These are phyloP conservation scores for Macrobrachium rosenbergii DNA, from an alignment of 1,140 invertebrate species.

Conservation along the genomic window DNA sequence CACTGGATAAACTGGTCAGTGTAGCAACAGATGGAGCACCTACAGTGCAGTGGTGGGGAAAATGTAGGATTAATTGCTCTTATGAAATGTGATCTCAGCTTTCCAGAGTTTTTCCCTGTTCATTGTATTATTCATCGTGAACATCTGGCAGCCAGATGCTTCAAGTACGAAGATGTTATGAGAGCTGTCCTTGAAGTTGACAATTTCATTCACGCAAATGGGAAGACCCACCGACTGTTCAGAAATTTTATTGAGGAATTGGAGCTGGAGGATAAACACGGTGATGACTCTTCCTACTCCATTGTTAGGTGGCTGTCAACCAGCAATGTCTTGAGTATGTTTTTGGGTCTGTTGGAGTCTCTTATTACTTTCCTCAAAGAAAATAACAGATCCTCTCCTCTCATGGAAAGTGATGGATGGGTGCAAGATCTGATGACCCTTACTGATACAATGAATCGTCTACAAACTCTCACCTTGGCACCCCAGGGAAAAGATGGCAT, in stretches of 20 bases:
- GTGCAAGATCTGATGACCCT: constrained; percentile 56
- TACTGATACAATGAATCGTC: constrained; percentile 39
- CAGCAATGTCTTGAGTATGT: constrained; percentile 56
- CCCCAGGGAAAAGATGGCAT: no score
- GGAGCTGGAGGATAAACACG: constrained; percentile 27
- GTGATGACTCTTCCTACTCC: constrained; percentile 42
- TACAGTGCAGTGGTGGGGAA: constrained; percentile 43
- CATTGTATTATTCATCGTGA: constrained; percentile 14
- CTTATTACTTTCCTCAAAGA: constrained; percentile 47
- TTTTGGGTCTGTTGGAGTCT: constrained; percentile 52
- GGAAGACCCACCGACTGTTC: constrained; percentile 35
- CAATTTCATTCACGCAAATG: constrained; percentile 25
- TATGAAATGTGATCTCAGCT: constrained; percentile 31
- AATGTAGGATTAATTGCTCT: constrained; percentile 40
- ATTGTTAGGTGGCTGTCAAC: constrained; percentile 59
- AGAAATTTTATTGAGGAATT: constrained; percentile 42
- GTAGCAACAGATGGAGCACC: constrained; percentile 55
- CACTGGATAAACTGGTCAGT: neutral
- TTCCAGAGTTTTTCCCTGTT: constrained; percentile 40
- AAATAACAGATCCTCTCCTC: constrained; percentile 40
- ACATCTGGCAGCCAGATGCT: constrained; percentile 22
- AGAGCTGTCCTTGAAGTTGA: constrained; percentile 33
- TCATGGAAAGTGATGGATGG: constrained; percentile 41
- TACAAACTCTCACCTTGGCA: constrained; percentile 1
- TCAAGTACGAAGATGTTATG: constrained; percentile 28